Conservation (phyloP, 2,113 vertebrate species). For the Sinocyclocheilus grahami region DNA sequence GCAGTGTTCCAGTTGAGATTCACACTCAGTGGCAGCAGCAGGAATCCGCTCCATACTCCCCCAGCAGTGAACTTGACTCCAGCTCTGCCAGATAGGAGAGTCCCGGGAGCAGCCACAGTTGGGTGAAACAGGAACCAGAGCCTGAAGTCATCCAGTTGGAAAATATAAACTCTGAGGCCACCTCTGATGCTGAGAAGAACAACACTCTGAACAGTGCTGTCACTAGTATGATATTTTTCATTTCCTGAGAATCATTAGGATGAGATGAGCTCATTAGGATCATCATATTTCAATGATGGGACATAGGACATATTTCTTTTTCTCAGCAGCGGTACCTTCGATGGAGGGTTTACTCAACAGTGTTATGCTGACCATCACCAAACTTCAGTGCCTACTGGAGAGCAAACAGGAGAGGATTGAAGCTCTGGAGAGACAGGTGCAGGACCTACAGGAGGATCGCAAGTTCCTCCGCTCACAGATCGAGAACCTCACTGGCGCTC, state of each 20-base stretch:
- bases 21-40: no score
- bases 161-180: slow-evolving; percentile 51
- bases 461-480: slow-evolving; percentile 54
- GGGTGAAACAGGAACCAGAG: no score
- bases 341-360: slow-evolving; percentile 65
- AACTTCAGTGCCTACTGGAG: slow-evolving; percentile 75
- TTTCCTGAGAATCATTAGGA: neutral
- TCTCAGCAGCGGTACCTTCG: slow-evolving; percentile 55
- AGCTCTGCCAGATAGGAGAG: no score
- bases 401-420: slow-evolving; percentile 73
- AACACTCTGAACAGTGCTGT: slow-evolving; percentile 75
- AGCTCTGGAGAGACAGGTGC: slow-evolving; percentile 72
- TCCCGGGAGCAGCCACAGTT: no score
- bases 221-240: slow-evolving; percentile 62
- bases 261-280: neutral
- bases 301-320: neutral
- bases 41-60: no score
- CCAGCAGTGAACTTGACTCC: no score
- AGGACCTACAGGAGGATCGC: slow-evolving; percentile 77
- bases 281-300: neutral
- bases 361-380: slow-evolving; percentile 75
- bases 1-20: no score
- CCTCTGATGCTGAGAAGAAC: slow-evolving; percentile 69
- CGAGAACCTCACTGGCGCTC: slow-evolving; percentile 73
- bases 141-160: slow-evolving; percentile 49